Base-by-base conservation (phyloP, 2,113 vertebrate species). In the Loxodonta africana region DNA sequence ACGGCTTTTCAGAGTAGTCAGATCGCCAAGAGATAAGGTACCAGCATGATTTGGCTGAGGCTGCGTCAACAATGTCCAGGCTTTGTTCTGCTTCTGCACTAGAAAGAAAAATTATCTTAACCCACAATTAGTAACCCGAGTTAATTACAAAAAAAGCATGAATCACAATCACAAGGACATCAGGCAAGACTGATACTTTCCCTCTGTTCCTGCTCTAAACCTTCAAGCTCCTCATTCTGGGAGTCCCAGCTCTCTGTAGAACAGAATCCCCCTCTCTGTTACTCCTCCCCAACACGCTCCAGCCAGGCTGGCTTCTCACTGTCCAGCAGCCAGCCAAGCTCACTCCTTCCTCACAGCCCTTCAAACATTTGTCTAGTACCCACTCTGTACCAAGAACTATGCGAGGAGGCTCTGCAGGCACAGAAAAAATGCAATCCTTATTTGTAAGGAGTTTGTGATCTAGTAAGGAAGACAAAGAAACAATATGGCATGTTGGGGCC, bases 241-340 rank as follows among this genome's bases (percentile, higher is more conserved):
- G 30, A 57, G 21, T 30, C 12, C 6, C n/a, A 7, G 0, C 37
- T 41, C 21, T 11, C 37, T 5, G 4, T 0, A 1, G 18, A 28
- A 44, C 51, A 77, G 51, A 63, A 85, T 37, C 53, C 33, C 30
- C 21, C 44, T 67, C 7, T 71, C 11, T 90, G 81, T 17, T 80
- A 3, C 26, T 46, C 33, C 69, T 94, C 57, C 41, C 51, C 23
- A 44, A 20, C 33, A 82, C 17, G 21, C 12, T 28, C 21, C 33
- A 15, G 62, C 33, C 11, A 37, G 57, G 53, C 17, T 76, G 30
- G 89, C 26, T 86, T 69, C 44, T n/a, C 46, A 25, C 20, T 23
- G n/a, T 60, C 57, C n/a, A 83, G 20, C 8, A 67, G 12, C 17
- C 62, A 37, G 53, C 21, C 48, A 81, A 23, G 30, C 76, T 44